phyloP scores from a whole-genome alignment of 2,888 invertebrate species.

The Blastobasis adustella region DNA sequence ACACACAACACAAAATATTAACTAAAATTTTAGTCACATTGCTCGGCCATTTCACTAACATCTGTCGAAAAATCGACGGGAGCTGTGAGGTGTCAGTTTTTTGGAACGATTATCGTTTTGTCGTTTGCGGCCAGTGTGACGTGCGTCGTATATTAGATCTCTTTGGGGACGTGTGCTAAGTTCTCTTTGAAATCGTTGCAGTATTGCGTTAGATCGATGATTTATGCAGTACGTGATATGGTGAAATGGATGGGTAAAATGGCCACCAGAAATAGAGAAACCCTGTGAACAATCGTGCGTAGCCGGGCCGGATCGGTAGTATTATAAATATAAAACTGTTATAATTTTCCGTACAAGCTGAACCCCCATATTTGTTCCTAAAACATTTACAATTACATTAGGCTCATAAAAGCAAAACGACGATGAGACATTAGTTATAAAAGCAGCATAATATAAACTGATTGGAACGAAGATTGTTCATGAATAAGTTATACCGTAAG shows the following conservation, averaged over 20 bases:
- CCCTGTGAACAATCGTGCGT: no score
- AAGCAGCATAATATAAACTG: constrained; percentile 37
- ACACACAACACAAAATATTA: constrained; percentile 70
- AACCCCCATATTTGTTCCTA: no score
- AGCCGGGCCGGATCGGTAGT: no score
- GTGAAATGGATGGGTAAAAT: no score
- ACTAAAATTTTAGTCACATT: constrained; percentile 71
- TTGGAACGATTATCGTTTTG: constrained; percentile 10
- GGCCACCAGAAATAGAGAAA: no score
- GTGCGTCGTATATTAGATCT: constrained; percentile 8
- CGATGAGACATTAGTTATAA: constrained; percentile 45
- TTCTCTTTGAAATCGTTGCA: no score
- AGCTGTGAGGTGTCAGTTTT: constrained; percentile 15
- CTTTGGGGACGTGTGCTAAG: no score
- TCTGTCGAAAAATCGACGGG: constrained; percentile 28
- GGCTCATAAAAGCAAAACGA: constrained; percentile 55
- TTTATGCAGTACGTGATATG: no score
- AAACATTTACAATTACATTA: no score
- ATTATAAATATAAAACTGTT: no score
- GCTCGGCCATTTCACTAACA: constrained; percentile 54
- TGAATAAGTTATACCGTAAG: constrained; percentile 66
- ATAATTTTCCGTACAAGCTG: no score
- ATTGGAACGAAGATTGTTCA: constrained; percentile 72
- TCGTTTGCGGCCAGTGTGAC: constrained; percentile 13
- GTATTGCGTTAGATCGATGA: no score